Conservation (phyloP, 2,888 invertebrate genomes). For the Allacma fusca region DNA sequence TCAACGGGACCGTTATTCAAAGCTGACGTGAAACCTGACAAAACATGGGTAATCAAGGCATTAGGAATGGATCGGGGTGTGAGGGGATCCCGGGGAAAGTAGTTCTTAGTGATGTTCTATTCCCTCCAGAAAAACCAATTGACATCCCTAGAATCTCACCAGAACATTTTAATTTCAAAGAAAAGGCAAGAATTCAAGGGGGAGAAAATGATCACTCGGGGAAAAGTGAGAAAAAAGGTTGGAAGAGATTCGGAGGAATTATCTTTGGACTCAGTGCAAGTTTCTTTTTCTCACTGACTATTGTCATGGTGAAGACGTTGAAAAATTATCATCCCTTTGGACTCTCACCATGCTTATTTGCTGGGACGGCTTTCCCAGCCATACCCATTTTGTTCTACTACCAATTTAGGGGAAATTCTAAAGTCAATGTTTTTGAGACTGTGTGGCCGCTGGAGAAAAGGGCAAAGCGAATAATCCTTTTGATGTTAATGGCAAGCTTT, state of each 20-base stretch:
- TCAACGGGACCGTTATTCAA: too few relatives aligned
- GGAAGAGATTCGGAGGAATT: constrained; percentile 50
- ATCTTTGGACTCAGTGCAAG: constrained; percentile 51
- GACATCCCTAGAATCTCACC: too few relatives aligned
- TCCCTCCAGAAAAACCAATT: too few relatives aligned
- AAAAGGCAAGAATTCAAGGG: too few relatives aligned
- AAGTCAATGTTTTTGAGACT: constrained; percentile 41
- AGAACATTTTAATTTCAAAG: too few relatives aligned
- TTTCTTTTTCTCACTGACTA: constrained; percentile 53
- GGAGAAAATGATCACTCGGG: not conserved
- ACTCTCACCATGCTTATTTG: constrained; percentile 54
- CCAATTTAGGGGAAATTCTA: not conserved
- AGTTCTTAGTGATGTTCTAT: too few relatives aligned
- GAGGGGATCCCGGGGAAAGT: too few relatives aligned
- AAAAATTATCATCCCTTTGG: constrained; percentile 50
- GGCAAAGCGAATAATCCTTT: constrained; percentile 31
- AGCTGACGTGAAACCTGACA: too few relatives aligned
- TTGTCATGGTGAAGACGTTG: constrained; percentile 52
- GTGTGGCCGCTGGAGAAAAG: constrained; percentile 37
- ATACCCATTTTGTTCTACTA: constrained; percentile 46
- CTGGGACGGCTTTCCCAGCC: constrained; percentile 48
- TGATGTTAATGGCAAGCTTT: constrained; percentile 40
- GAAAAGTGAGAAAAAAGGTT: constrained; percentile 30
- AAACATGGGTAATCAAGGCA: too few relatives aligned
- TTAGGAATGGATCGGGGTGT: too few relatives aligned